Evolutionary conservation across 2,113 vertebrate genomes (phyloP).

Genomic region (Tachuris rubrigastra): DNA sequence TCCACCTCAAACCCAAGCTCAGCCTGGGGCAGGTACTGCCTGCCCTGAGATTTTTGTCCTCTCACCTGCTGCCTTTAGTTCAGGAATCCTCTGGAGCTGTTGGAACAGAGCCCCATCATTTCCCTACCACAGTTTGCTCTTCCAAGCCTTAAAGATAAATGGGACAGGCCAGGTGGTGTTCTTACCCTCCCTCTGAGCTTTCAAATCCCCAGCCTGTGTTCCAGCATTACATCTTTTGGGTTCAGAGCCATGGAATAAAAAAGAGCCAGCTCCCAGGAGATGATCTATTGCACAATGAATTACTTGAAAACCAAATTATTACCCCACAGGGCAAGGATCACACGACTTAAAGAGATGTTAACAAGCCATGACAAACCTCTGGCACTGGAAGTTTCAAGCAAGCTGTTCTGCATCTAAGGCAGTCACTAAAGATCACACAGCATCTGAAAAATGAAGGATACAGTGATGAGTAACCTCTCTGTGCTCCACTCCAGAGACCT

Average conservation of each 20-base stretch:
- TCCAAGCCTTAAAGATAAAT: background rate
- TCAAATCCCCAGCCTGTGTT: background rate
- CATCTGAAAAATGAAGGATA: constrained; percentile 33
- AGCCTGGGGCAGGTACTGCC: background rate
- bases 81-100: background rate
- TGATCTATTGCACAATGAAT: constrained; percentile 32
- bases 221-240: background rate
- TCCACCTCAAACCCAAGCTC: accelerated
- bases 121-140: background rate
- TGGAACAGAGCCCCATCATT: background rate
- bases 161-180: background rate
- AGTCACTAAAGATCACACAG: constrained; percentile 58
- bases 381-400: constrained; percentile 4
- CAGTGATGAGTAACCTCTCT: constrained; percentile 4
- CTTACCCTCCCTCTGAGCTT: background rate
- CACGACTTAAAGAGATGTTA: constrained; percentile 45
- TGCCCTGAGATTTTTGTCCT: background rate
- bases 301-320: background rate
- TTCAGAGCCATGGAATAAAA: background rate
- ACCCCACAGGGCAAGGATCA: constrained; percentile 48
- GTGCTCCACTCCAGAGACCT: constrained; percentile 47
- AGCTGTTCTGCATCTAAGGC: constrained; percentile 60
- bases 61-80: background rate
- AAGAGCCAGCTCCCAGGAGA: background rate
- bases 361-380: constrained; percentile 53